Conservation (phyloP, 2,888 invertebrate species). For the Erpobdella octoculata region DNA sequence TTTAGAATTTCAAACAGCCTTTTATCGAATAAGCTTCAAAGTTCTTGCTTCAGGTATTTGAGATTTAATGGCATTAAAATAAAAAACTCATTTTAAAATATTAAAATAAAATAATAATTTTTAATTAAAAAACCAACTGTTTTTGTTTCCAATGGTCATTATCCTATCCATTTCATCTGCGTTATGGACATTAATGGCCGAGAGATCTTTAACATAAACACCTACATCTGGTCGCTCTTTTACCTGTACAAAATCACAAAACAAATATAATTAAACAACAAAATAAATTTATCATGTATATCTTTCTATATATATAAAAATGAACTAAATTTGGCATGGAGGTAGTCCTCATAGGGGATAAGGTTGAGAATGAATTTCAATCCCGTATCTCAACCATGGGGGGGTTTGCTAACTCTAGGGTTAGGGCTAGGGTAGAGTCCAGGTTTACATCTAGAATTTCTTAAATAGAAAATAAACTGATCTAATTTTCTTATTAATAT, state of each 20-base stretch:
- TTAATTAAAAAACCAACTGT: slow-evolving; percentile 58
- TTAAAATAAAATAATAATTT: background rate
- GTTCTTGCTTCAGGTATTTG: too few species aligned
- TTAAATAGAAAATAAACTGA: too few species aligned
- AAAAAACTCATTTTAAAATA: background rate
- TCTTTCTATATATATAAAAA: background rate
- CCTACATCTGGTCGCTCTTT: slow-evolving; percentile 92
- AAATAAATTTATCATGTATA: background rate
- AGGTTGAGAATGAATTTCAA: background rate
- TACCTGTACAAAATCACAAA: slow-evolving; percentile 50
- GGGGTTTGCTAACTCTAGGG: too few species aligned
- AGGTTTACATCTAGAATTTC: too few species aligned
- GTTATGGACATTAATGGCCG: slow-evolving; percentile 93
- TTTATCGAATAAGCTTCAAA: too few species aligned
- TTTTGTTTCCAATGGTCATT: slow-evolving; percentile 91
- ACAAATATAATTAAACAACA: background rate
- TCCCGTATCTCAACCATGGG: too few species aligned
- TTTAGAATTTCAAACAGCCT: too few species aligned
- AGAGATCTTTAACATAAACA: slow-evolving; percentile 93
- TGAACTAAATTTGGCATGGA: too few species aligned
- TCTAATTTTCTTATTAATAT: too few species aligned
- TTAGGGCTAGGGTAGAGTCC: too few species aligned
- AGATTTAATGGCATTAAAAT: too few species aligned
- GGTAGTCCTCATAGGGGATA: too few species aligned
- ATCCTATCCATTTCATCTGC: slow-evolving; percentile 88